Evolutionary conservation across 2,113 vertebrate species (phyloP).

Genomic region (Thomomys bottae): DNA sequence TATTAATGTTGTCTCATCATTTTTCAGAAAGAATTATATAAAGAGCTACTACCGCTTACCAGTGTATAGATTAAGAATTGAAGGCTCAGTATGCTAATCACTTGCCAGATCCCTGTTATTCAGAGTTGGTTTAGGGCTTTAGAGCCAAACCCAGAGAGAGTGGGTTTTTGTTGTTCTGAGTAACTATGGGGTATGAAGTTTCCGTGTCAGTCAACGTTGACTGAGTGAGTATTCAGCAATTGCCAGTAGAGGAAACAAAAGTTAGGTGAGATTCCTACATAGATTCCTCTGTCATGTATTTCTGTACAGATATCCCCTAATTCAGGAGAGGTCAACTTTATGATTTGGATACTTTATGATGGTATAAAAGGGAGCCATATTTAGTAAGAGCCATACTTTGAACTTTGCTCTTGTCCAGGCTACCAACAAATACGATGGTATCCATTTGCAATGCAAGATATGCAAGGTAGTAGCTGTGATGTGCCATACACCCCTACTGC

Average conservation of each 20-base stretch:
- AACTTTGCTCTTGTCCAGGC: background rate
- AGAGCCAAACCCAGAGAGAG: background rate
- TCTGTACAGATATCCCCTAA: background rate
- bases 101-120: background rate
- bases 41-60: background rate
- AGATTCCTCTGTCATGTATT: background rate
- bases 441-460: background rate
- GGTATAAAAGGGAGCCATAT: background rate
- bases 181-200: background rate
- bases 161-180: background rate
- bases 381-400: background rate
- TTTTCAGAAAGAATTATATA: background rate
- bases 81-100: background rate
- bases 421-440: background rate
- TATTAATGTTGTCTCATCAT: background rate
- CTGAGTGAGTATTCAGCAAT: background rate
- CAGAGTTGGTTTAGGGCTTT: background rate
- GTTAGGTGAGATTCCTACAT: background rate
- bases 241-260: background rate
- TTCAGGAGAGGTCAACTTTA: background rate
- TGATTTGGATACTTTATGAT: background rate
- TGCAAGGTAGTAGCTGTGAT: too few relatives aligned
- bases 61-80: background rate
- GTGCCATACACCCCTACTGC: background rate
- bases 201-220: background rate